Conservation (phyloP, 1,140 invertebrate species). For the Drosophila erecta region DNA sequence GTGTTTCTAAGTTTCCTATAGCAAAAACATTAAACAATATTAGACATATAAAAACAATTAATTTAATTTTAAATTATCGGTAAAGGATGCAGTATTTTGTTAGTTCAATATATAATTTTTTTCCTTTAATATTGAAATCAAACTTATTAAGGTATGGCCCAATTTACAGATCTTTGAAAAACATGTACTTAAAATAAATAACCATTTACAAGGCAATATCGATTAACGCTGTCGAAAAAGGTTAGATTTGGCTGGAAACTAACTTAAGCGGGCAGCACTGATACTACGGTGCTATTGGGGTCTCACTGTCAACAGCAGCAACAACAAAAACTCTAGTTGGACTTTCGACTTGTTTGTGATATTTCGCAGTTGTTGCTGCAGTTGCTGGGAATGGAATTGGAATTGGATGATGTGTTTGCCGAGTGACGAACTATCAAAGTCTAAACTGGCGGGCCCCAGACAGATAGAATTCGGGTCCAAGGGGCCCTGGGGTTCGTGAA, state of each 20-base stretch:
- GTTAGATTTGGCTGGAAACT: slow-evolving; percentile 8
- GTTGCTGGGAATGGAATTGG: slow-evolving; percentile 12
- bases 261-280: slow-evolving; percentile 9
- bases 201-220: too few species aligned
- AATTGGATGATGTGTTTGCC: slow-evolving; percentile 51
- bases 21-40: too few species aligned
- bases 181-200: background rate
- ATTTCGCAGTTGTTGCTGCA: slow-evolving; percentile 27
- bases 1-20: too few species aligned
- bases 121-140: too few species aligned
- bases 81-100: too few species aligned
- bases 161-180: background rate
- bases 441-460: slow-evolving; percentile 41
- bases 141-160: too few species aligned
- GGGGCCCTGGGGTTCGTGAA: background rate
- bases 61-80: too few species aligned
- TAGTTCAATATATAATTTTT: too few species aligned
- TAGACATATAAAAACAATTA: too few species aligned
- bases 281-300: background rate
- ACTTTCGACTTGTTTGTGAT: slow-evolving; percentile 77
- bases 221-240: background rate
- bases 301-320: background rate
- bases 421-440: slow-evolving; percentile 75
- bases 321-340: slow-evolving; percentile 39
- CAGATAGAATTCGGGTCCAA: slow-evolving; percentile 16